phyloP scores from a whole-genome alignment of 2,113 vertebrate species.

The Lathamus discolor region DNA sequence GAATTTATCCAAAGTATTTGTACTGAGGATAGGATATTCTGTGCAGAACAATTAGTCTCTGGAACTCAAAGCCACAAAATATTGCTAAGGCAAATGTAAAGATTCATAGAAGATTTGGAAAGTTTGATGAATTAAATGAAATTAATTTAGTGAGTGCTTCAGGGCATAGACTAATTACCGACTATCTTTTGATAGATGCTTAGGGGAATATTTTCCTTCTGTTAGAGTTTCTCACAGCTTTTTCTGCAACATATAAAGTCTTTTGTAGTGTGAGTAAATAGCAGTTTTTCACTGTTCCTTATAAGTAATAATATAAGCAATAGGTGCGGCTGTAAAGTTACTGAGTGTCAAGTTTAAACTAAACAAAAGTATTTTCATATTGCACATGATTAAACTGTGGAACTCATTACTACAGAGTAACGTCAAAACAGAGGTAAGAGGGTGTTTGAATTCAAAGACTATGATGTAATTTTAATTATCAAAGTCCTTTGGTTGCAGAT shows the following conservation, averaged over 20 bases:
- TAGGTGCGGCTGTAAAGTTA: background rate
- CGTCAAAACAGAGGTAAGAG: background rate
- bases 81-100: background rate
- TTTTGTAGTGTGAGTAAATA: background rate
- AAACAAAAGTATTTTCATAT: background rate
- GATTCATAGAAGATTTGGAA: background rate
- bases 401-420: background rate
- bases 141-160: constrained; percentile 29
- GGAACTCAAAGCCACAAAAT: background rate
- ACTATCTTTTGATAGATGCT: background rate
- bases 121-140: constrained; percentile 14
- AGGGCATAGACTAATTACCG: constrained; percentile 3
- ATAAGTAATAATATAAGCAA: background rate
- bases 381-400: background rate
- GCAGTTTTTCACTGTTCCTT: background rate
- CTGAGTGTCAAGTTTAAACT: background rate
- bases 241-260: background rate
- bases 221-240: background rate
- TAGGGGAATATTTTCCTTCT: background rate
- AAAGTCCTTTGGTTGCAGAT: background rate
- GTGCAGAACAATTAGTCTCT: constrained; percentile 1
- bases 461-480: background rate
- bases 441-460: background rate
- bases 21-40: background rate
- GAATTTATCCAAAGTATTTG: background rate